Evolutionary conservation across 2,888 invertebrate genomes (phyloP).

Genomic region (Gastracanthus pulcherrimus): DNA sequence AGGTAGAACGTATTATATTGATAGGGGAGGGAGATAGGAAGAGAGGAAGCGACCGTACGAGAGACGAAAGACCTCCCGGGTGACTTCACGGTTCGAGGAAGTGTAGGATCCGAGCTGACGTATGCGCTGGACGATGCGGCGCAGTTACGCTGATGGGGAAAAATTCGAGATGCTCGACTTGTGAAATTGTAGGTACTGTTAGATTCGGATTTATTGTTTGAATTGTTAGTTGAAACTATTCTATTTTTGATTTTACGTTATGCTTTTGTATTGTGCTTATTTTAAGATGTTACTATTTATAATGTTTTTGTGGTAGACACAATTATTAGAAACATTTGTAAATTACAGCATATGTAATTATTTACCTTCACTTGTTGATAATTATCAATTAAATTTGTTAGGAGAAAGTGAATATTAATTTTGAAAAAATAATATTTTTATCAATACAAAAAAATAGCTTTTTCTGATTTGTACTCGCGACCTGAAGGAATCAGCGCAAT

Average conservation of each 20-base stretch:
- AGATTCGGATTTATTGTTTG: not conserved
- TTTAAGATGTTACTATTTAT: not conserved
- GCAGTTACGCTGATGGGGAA: conserved; percentile 24
- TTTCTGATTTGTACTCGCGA: too few relatives aligned
- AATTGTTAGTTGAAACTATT: too few relatives aligned
- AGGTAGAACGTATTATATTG: not conserved
- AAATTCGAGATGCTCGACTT: conserved; percentile 6
- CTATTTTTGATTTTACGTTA: not conserved
- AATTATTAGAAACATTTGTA: too few relatives aligned
- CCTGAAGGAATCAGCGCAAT: too few relatives aligned
- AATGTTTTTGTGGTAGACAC: too few relatives aligned
- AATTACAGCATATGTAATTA: not conserved
- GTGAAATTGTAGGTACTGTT: not conserved
- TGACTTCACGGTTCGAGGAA: conserved; percentile 53
- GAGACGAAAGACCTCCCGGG: conserved; percentile 49
- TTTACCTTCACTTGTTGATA: too few relatives aligned
- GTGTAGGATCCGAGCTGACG: conserved; percentile 39
- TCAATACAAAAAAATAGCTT: too few relatives aligned
- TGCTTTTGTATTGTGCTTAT: not conserved
- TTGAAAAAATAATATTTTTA: too few relatives aligned
- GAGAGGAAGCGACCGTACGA: too few relatives aligned
- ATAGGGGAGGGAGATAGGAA: not conserved
- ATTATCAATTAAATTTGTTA: too few relatives aligned
- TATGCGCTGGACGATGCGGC: not conserved
- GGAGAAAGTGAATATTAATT: too few relatives aligned